Percentiles rank a stretch among this genome's conserved stretches.
phyloP scores from a whole-genome alignment of 2,888 invertebrate genomes.

The Maniola hyperantus region DNA sequence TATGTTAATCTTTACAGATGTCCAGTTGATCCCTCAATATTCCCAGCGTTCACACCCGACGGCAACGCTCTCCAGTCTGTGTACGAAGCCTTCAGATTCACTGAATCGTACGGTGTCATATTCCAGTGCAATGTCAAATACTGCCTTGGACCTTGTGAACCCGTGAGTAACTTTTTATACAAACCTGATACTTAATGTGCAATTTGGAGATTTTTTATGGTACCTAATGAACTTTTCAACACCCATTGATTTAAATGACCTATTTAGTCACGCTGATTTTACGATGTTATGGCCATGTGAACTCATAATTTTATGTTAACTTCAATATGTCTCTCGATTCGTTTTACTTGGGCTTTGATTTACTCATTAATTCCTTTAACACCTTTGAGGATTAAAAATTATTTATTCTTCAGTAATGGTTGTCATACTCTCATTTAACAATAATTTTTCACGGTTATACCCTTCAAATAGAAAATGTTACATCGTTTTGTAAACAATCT shows the following conservation, averaged over 20 bases:
- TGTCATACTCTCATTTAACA: too few species aligned
- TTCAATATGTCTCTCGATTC: neutral
- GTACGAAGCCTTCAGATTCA: constrained; percentile 97
- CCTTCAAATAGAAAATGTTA: too few species aligned
- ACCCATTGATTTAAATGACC: constrained; percentile 10
- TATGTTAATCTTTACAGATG: constrained; percentile 80
- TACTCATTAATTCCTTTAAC: neutral
- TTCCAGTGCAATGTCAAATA: constrained; percentile 99
- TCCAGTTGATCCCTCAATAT: constrained; percentile 95
- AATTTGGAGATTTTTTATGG: neutral
- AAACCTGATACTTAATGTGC: neutral
- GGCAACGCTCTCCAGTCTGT: constrained; percentile 95
- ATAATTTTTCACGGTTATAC: too few species aligned
- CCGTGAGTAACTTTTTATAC: constrained; percentile 82
- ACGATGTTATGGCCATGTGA: neutral
- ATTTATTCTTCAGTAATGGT: neutral
- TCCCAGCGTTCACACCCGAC: constrained; percentile 95
- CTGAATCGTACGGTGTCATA: constrained; percentile 97
- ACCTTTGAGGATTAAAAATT: neutral
- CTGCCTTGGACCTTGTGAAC: constrained; percentile 96
- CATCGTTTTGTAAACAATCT: neutral
- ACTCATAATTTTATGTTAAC: neutral
- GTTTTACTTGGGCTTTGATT: neutral
- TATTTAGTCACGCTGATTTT: constrained; percentile 7
- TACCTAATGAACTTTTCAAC: neutral